Percentiles rank a stretch among this genome's conserved stretches.
These are phyloP conservation scores for Cataglyphis albicans DNA, from an alignment of 2,888 invertebrate species.

Conservation along the genomic window DNA sequence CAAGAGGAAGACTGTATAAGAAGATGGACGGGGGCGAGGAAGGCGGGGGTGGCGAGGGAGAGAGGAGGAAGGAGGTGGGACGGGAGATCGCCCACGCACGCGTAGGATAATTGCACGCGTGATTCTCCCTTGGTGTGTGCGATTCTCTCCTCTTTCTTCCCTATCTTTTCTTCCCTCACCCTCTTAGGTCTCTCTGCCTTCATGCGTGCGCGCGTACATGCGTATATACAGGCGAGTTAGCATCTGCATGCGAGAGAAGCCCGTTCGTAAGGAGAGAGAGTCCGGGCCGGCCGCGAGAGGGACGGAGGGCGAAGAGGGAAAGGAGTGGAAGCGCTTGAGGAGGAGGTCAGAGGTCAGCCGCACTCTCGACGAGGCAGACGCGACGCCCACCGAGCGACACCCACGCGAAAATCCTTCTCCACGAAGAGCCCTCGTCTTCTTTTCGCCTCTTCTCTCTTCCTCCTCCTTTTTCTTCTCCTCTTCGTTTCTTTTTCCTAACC, in stretches of 20 bases:
- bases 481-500: constrained; percentile 66
- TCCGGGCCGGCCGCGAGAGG: constrained; percentile 71
- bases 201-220: constrained; percentile 71
- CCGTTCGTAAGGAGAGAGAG: constrained; percentile 61
- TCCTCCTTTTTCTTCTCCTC: constrained; percentile 65
- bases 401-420: constrained; percentile 83
- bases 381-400: constrained; percentile 86
- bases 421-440: constrained; percentile 69
- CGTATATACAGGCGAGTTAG: constrained; percentile 73
- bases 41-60: constrained; percentile 64
- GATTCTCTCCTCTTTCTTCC: constrained; percentile 62
- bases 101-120: constrained; percentile 86
- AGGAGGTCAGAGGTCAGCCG: constrained; percentile 84
- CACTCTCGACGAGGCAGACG: constrained; percentile 84
- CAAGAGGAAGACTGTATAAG: constrained; percentile 25
- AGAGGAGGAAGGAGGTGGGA: constrained; percentile 73
- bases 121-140: constrained; percentile 75
- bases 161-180: constrained; percentile 50
- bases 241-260: constrained; percentile 80
- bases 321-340: constrained; percentile 74
- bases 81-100: constrained; percentile 84
- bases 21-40: constrained; percentile 58
- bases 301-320: constrained; percentile 75
- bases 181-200: constrained; percentile 62
- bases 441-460: constrained; percentile 62